These are phyloP conservation scores for Xestia xanthographa DNA, from an alignment of 2,888 invertebrate species.

Conservation along the genomic window DNA sequence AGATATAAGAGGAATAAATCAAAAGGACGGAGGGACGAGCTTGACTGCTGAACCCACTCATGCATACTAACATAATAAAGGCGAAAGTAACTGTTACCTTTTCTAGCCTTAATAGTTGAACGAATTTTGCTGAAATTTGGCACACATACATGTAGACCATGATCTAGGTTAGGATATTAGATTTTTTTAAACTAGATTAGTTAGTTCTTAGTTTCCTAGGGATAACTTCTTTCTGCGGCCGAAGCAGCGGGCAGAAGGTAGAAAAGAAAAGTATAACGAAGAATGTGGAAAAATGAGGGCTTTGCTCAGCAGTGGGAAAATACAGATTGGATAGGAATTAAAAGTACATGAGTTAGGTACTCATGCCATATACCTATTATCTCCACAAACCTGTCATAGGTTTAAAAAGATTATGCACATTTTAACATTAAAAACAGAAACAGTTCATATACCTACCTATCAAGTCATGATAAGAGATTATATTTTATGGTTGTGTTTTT, in stretches of 20 bases:
- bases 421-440: background rate
- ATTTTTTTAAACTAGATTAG: background rate
- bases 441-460: background rate
- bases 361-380: too few relatives aligned
- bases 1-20: constrained; percentile 28
- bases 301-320: background rate
- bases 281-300: background rate
- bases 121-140: background rate
- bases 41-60: background rate
- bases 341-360: background rate
- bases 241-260: background rate
- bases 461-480: background rate
- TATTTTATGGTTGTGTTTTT: background rate
- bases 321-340: background rate
- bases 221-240: background rate
- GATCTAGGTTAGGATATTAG: too few relatives aligned
- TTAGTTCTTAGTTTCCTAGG: background rate
- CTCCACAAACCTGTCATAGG: constrained; percentile 6
- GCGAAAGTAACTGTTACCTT: background rate
- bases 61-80: background rate
- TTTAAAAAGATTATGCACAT: background rate
- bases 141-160: background rate
- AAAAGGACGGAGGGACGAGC: background rate
- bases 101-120: background rate
- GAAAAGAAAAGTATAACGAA: background rate